Evolutionary conservation across 2,113 vertebrate species (phyloP).

Genomic region (Fregetta grallaria): DNA sequence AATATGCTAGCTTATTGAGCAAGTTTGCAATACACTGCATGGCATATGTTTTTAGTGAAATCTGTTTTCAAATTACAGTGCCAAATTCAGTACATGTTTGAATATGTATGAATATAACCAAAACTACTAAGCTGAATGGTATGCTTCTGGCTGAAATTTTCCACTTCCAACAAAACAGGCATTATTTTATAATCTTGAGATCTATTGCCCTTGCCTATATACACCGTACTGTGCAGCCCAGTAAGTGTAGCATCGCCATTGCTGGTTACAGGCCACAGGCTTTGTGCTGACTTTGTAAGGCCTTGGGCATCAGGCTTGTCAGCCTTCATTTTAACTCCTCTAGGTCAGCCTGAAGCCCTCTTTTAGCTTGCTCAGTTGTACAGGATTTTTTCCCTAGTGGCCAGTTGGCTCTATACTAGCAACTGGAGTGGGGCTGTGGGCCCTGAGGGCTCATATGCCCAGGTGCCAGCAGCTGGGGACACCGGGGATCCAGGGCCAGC

Average conservation of each 20-base stretch:
- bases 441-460: too few relatives aligned
- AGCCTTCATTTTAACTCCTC: neutral
- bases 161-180: neutral
- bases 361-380: neutral
- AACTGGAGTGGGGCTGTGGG: neutral
- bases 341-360: neutral
- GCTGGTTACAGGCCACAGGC: neutral
- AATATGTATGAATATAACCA: too few relatives aligned
- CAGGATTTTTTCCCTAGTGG: neutral
- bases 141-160: neutral
- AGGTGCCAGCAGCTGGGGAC: neutral
- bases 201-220: neutral
- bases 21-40: neutral
- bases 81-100: neutral
- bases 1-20: neutral
- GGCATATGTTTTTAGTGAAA: neutral
- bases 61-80: neutral
- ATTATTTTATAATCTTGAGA: neutral
- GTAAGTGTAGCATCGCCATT: neutral
- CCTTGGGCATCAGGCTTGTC: neutral
- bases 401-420: neutral
- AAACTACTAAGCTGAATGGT: accelerated
- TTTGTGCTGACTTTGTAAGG: neutral
- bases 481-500: neutral
- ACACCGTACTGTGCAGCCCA: neutral